A percentile compares a stretch with the other conserved stretches of the same genome.
Conservation (phyloP, 2,797 vertebrate genomes). For the Pachyuromys duprasi region DNA sequence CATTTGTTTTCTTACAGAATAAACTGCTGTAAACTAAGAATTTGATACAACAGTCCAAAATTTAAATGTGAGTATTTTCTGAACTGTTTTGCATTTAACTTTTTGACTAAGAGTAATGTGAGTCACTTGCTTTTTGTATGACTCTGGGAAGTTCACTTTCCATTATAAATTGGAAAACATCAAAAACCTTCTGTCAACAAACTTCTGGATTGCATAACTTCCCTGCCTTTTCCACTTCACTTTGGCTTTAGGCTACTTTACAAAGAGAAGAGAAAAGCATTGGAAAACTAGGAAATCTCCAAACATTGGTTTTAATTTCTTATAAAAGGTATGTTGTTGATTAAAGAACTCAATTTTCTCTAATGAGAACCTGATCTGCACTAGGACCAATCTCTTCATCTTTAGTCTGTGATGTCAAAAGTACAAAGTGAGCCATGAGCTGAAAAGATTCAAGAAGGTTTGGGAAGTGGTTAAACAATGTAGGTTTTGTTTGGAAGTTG, state of each 20-base stretch:
- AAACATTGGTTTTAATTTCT: constrained; percentile 72
- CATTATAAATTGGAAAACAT: constrained; percentile 73
- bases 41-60: constrained; percentile 39
- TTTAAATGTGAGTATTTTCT: constrained; percentile 22
- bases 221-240: background rate
- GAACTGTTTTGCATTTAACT: constrained; percentile 63
- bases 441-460: constrained; percentile 18
- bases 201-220: constrained; percentile 69
- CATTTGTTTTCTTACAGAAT: constrained; percentile 36
- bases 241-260: constrained; percentile 69
- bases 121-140: constrained; percentile 63
- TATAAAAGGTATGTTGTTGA: constrained; percentile 58
- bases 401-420: constrained; percentile 13
- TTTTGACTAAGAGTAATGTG: constrained; percentile 59
- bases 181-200: constrained; percentile 71
- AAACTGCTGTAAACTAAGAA: constrained; percentile 5
- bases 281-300: constrained; percentile 33
- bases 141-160: constrained; percentile 67
- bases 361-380: constrained; percentile 45
- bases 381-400: constrained; percentile 47
- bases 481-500: constrained; percentile 40
- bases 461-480: background rate
- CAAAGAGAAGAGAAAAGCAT: constrained; percentile 50
- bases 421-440: background rate
- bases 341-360: background rate